Evolutionary conservation across 1,140 invertebrate genomes (phyloP).

Genomic region (Nasonia vitripennis): DNA sequence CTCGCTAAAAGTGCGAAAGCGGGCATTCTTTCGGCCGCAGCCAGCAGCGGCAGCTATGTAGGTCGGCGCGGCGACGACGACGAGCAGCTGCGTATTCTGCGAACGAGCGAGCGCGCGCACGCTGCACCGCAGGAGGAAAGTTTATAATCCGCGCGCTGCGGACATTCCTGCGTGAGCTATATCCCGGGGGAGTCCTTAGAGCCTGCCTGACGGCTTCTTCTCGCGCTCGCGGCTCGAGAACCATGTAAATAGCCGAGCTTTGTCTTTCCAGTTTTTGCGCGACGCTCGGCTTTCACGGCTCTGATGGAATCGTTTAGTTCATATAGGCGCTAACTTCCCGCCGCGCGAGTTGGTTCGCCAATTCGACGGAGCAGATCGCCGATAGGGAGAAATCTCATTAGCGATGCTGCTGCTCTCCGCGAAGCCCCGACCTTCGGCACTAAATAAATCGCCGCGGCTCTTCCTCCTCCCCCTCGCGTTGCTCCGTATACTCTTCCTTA

Average conservation of each 20-base stretch:
- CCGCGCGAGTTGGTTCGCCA: no score
- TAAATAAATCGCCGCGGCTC: not conserved
- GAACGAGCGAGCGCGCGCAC: not conserved
- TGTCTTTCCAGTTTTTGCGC: not conserved
- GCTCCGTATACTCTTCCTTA: not conserved
- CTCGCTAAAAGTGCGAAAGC: conserved; percentile 40
- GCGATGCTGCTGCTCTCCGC: not conserved
- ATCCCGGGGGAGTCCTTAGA: conserved; percentile 9
- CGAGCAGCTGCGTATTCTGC: not conserved
- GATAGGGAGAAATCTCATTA: conserved; percentile 9
- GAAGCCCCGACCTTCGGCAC: not conserved
- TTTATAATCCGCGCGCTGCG: not conserved
- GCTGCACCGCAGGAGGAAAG: not conserved
- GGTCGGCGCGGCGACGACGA: not conserved
- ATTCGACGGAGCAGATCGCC: not conserved
- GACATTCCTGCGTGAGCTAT: not conserved
- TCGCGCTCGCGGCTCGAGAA: not conserved
- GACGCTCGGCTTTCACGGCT: not conserved
- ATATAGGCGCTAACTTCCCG: no score
- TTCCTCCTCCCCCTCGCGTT: not conserved
- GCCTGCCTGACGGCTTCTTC: conserved; percentile 33
- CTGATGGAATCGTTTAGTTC: conserved; percentile 28
- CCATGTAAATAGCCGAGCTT: conserved; percentile 28
- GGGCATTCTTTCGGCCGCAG: conserved; percentile 10
- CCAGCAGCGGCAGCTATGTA: conserved; percentile 21